A percentile compares a stretch with the other conserved stretches of the same genome.
phyloP scores from a whole-genome alignment of 2,888 invertebrate species.

The Thalpophila matura region DNA sequence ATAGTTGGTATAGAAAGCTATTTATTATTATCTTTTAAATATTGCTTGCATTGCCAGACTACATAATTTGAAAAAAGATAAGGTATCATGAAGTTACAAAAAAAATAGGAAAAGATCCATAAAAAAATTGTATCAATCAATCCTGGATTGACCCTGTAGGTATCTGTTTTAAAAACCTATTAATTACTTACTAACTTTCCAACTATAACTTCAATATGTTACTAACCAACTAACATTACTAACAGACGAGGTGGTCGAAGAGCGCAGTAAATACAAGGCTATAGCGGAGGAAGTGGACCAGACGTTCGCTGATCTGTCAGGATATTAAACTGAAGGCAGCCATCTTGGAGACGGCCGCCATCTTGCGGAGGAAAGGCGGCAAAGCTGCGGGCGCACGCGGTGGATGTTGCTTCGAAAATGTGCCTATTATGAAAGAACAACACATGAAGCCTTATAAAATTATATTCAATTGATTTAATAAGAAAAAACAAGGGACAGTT shows the following conservation, averaged over 20 bases:
- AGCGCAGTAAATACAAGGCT: constrained; percentile 99
- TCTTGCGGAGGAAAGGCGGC: constrained; percentile 69
- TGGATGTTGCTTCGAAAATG: constrained; percentile 58
- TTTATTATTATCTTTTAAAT: no score
- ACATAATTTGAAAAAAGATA: neutral
- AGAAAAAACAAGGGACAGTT: constrained; percentile 8
- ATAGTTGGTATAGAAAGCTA: constrained; percentile 6
- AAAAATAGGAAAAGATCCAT: neutral
- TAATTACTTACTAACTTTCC: constrained; percentile 6
- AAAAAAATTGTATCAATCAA: neutral
- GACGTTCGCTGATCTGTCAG: constrained; percentile 98
- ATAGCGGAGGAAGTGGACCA: constrained; percentile 99
- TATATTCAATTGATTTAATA: constrained; percentile 14
- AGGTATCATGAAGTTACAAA: neutral
- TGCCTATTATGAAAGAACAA: constrained; percentile 52
- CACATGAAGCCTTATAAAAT: constrained; percentile 37
- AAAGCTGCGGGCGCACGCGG: constrained; percentile 55
- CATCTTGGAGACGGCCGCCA: constrained; percentile 64
- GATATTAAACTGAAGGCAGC: constrained; percentile 91
- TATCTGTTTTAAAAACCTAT: neutral
- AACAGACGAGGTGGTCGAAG: constrained; percentile 96
- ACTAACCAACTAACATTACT: constrained; percentile 79
- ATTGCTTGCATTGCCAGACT: constrained; percentile 9
- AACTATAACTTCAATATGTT: constrained; percentile 5
- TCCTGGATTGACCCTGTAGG: constrained; percentile 1